Evolutionary conservation across 2,888 invertebrate species (phyloP).

Genomic region (Kryphioiulus occultus): DNA sequence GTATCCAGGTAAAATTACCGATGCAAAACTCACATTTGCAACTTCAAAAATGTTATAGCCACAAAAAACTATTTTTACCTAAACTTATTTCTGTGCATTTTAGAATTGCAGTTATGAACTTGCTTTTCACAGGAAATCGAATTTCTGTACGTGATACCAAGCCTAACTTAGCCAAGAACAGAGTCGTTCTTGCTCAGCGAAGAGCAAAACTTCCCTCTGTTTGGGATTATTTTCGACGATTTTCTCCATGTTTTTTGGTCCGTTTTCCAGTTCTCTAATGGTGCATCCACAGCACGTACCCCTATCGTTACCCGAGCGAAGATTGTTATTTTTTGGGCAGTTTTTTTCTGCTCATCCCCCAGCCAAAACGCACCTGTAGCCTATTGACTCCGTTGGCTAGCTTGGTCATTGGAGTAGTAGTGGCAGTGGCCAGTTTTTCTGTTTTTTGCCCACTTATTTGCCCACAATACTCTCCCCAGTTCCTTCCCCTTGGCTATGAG

Average conservation of each 20-base stretch:
- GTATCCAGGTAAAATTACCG: too few species aligned
- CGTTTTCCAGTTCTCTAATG: background rate
- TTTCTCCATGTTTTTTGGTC: background rate
- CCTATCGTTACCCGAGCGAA: constrained; percentile 2
- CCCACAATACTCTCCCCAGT: constrained; percentile 28
- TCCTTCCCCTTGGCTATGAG: constrained; percentile 31
- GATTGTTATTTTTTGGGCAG: background rate
- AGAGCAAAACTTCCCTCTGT: too few species aligned
- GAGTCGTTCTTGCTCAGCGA: too few species aligned
- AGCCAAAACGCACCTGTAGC: background rate
- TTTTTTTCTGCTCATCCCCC: background rate
- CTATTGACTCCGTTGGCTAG: constrained; percentile 30
- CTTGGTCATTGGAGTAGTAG: constrained; percentile 35
- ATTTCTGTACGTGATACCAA: too few species aligned
- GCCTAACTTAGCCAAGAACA: too few species aligned
- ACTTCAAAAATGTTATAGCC: too few species aligned
- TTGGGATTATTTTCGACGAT: background rate
- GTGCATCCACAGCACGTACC: background rate
- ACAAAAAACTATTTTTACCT: too few species aligned
- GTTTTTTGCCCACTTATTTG: background rate
- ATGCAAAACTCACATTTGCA: too few species aligned
- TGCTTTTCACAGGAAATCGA: too few species aligned
- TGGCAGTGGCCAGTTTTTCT: constrained; percentile 21
- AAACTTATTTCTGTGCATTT: too few species aligned
- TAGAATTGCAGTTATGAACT: too few species aligned